Base-by-base conservation (phyloP, 2,888 invertebrate species). In the Andrena bucephala region DNA sequence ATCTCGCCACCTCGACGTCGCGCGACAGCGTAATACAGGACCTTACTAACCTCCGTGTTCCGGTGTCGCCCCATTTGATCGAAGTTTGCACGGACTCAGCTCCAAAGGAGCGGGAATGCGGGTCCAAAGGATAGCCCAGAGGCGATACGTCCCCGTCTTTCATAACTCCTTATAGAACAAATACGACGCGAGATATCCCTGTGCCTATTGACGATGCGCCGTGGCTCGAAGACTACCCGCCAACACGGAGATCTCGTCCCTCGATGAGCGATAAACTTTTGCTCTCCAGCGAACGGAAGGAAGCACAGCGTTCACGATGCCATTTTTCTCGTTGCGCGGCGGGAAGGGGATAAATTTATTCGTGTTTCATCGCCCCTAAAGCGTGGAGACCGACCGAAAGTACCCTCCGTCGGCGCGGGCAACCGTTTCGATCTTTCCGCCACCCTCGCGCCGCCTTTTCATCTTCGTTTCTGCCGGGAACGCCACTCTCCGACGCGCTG, bases 301-400 rank as follows among this genome's bases (percentile, higher is more conserved):
- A 31, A n/a, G 48, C n/a, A 8, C 66, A 36, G 65, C 29, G 73
- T 36, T n/a, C 50, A 63, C 33, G 68, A 50, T 33, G 73, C 66
- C 48, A 68, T 79, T 84, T 83, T 83, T 83, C 83, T 74, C 70
- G 63, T 24, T 10, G 83, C 81, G n/a, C 27, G 31, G 2, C 29
- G 31, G 70, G 31, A 8, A 8, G n/a, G 60, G 52, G 50, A 80
- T 65, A 73, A 81, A 81, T 85, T 83, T 85, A 71, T 82, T 85
- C 79, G 57, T 60, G 72, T 78, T 81, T 78, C 72, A 65, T 78
- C 71, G 77, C 57, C 31, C 29, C 31, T 59, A 57, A 67, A 67
- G 48, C 63, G 27, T 63, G 54, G 24, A 33, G 36, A 78, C 65
- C 74, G 20, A 54, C 57, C 81, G 16, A 66, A 62, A 67, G 77